Evolutionary conservation across 2,797 vertebrate species (phyloP).

Genomic region (Falco cherrug): DNA sequence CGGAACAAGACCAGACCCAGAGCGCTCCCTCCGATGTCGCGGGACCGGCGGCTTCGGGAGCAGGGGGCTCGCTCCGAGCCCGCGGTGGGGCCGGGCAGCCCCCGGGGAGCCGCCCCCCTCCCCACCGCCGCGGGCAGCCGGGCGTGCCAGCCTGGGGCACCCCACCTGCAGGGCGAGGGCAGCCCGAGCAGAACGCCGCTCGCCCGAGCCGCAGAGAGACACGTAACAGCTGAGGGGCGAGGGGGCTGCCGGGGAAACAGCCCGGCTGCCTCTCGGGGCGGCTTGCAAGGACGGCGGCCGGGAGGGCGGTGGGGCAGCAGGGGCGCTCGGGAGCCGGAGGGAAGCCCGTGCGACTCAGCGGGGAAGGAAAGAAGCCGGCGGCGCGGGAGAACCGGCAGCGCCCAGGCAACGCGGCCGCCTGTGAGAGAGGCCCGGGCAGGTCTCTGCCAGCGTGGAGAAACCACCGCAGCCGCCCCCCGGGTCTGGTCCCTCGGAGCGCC

Average conservation of each 20-base stretch:
- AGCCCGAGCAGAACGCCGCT: not conserved
- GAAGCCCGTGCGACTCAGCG: not conserved
- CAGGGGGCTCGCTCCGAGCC: not conserved
- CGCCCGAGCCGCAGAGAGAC: not conserved
- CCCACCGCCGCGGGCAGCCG: not conserved
- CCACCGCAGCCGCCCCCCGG: not conserved
- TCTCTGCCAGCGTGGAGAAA: not conserved
- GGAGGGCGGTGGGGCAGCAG: no score
- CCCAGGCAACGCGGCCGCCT: not conserved
- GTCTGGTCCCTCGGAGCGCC: not conserved
- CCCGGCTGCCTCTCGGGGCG: no score
- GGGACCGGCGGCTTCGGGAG: not conserved
- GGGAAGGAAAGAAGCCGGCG: not conserved
- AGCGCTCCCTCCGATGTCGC: not conserved
- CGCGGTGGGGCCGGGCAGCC: not conserved
- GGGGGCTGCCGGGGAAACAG: not conserved
- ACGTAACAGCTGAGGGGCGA: no score
- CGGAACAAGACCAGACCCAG: not conserved
- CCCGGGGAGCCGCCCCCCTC: not conserved
- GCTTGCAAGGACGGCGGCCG: not conserved
- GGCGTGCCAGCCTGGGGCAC: not conserved
- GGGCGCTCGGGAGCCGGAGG: not conserved
- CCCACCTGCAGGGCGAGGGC: no score
- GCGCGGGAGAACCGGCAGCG: not conserved
- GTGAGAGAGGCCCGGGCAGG: not conserved